Conservation (phyloP, 2,797 vertebrate species). For the Siniperca undulata region DNA sequence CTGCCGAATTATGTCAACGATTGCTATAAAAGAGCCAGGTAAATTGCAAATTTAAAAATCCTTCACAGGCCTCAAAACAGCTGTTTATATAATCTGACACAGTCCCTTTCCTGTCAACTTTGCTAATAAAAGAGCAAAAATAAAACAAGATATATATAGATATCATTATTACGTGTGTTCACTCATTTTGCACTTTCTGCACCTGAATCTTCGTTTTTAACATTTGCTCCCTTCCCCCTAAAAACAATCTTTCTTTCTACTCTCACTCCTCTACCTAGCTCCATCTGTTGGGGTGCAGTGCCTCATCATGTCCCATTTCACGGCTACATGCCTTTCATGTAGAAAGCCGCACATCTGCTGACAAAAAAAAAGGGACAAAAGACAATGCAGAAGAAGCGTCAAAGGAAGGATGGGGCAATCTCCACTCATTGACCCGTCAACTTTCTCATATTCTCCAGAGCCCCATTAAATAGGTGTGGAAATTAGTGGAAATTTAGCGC, state of each 20-base stretch:
- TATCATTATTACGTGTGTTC: neutral
- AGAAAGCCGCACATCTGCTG: constrained; percentile 21
- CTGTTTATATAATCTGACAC: constrained; percentile 14
- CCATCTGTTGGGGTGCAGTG: constrained; percentile 51
- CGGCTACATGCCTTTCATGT: constrained; percentile 48
- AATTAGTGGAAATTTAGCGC: constrained; percentile 10
- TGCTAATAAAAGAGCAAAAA: constrained; percentile 7
- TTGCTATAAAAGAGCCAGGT: constrained; percentile 35
- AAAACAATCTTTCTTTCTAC: neutral
- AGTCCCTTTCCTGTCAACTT: neutral
- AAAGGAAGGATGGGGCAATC: constrained; percentile 11
- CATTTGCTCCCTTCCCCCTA: neutral
- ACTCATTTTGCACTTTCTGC: neutral
- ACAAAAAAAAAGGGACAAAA: neutral
- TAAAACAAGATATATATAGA: neutral
- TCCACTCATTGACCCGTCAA: constrained; percentile 1
- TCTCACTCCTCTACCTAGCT: neutral
- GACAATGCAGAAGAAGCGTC: neutral
- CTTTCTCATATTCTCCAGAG: neutral
- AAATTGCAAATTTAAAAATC: constrained; percentile 33
- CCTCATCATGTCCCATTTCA: constrained; percentile 59
- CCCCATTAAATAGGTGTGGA: constrained; percentile 24
- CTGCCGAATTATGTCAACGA: constrained; percentile 46
- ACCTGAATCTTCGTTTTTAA: neutral
- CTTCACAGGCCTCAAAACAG: constrained; percentile 26